Base-by-base conservation (phyloP, 2,797 vertebrate species). In the Cyprinella venusta region DNA sequence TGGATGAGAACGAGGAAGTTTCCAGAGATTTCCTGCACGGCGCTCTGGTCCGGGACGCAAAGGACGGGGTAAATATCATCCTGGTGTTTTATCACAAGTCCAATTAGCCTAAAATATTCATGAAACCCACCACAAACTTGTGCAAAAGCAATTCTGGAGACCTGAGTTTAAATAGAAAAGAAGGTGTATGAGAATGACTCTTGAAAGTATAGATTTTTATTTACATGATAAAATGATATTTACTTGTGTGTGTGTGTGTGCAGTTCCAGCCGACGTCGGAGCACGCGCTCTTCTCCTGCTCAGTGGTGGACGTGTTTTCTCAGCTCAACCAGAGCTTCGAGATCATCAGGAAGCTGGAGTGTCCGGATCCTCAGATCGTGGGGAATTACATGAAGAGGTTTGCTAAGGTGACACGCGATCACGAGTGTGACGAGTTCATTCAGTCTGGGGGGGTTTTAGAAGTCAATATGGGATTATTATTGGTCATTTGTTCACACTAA, bases 291-390 rank as follows among this genome's bases (percentile, higher is more conserved):
- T 99, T 99, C 93, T 99, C 98, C 90, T 99, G 98, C 90, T 99
- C 98, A 0, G 98, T 99, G 94, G 98, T 99, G 90, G 98, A 99
- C 0, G 96, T 99, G 88, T 99, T 99, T 93, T 99, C 98, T 0
- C 98, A 99, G 91, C 97, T 99, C 89, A 99, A 99, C 92, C 98
- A 99, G 93, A 99, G 98, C 91, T 99, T 98, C 88, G 98, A 99
- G 92, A 99, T 99, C 90, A 98, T 99, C 92, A 97, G 96, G 93
- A 99, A 99, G 89, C 92, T 99, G 84, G 97, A 99, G 67, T 99
- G 98, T 87, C 98, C 98, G 3, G 98, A 99, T 86, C 98, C 98
- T 13, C 96, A 97, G 90, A 99, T 99, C 0, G 96, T 99, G 18
- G 98, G 97, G 5, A 97, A 97, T 90, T 99, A 99, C 91, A 99